Conservation (phyloP, 1,140 invertebrate genomes). For the Lasaia peninsularis region DNA sequence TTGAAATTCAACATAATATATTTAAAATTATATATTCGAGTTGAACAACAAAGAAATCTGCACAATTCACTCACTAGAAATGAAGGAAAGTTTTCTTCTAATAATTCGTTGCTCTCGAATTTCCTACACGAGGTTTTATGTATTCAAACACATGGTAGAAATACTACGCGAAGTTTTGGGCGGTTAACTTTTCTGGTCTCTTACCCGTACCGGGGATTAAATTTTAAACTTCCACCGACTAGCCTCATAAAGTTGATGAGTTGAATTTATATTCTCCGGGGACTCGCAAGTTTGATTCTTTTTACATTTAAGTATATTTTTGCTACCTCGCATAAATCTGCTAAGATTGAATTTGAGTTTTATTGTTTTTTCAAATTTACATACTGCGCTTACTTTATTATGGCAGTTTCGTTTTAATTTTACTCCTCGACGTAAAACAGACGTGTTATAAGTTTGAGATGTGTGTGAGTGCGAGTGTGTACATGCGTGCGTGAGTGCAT, state of each 20-base stretch:
- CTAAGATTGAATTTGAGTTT: background rate
- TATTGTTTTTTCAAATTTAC: background rate
- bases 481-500: no score
- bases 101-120: constrained; percentile 13
- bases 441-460: no score
- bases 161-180: constrained; percentile 51
- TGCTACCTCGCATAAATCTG: background rate
- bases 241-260: constrained; percentile 59
- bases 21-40: no score
- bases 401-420: no score
- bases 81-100: background rate
- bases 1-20: no score
- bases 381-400: background rate
- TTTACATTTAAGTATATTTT: constrained; percentile 14
- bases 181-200: constrained; percentile 66
- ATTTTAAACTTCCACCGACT: constrained; percentile 59
- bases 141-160: constrained; percentile 39
- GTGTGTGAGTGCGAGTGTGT: no score
- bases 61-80: background rate
- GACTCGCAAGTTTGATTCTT: constrained; percentile 25
- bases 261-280: constrained; percentile 41
- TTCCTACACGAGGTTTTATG: constrained; percentile 26
- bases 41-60: no score
- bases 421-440: no score
- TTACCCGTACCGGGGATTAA: constrained; percentile 59